These are phyloP conservation scores for Chromis chromis DNA, from an alignment of 2,797 vertebrate species.

Conservation along the genomic window DNA sequence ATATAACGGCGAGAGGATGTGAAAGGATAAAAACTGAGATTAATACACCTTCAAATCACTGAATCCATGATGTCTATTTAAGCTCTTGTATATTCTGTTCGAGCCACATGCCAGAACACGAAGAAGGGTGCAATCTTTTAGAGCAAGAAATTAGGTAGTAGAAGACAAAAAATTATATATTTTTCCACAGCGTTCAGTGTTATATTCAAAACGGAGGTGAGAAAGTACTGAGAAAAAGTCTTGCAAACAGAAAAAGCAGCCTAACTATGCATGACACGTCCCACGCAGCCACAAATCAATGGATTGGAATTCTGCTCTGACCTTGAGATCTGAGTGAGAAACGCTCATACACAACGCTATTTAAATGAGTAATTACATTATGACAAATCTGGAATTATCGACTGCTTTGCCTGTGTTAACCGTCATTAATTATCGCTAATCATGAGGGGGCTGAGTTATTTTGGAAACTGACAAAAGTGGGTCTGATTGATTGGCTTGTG, in stretches of 20 bases:
- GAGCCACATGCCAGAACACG: not conserved
- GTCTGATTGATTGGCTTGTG: conserved; percentile 45
- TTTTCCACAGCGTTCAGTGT: not conserved
- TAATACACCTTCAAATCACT: conserved; percentile 1
- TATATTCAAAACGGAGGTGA: not conserved
- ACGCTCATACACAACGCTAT: conserved; percentile 39
- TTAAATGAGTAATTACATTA: conserved; percentile 69
- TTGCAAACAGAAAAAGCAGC: conserved; percentile 17
- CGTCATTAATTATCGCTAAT: conserved; percentile 74
- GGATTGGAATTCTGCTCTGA: conserved; percentile 56
- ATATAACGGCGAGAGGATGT: conserved; percentile 7
- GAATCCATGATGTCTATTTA: not conserved
- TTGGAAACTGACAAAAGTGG: conserved; percentile 55
- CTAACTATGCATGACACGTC: conserved; percentile 53
- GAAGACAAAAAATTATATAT: not conserved
- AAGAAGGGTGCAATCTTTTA: not conserved
- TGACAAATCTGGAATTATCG: conserved; percentile 66
- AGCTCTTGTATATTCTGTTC: not conserved
- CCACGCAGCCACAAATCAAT: conserved; percentile 52
- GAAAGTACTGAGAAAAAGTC: conserved; percentile 12
- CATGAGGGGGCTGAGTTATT: conserved; percentile 46
- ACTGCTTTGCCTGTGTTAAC: conserved; percentile 62
- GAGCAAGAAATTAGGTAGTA: not conserved
- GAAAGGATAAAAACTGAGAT: conserved; percentile 8
- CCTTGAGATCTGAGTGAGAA: conserved; percentile 69